Evolutionary conservation across 1,140 invertebrate species (phyloP).

Genomic region (Drosophila yakuba): DNA sequence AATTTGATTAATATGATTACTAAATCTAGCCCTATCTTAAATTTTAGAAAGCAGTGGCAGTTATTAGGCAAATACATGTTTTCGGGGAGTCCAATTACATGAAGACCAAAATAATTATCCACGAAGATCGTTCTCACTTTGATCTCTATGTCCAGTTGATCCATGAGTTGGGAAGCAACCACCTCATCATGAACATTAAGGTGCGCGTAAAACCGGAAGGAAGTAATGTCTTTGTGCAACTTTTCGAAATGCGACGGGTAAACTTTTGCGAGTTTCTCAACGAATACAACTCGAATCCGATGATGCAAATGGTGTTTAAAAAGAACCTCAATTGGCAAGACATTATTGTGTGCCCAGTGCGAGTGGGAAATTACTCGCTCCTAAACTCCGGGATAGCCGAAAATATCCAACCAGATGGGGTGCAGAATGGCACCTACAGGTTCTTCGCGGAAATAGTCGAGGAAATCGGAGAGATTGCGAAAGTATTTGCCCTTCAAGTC

Average conservation of each 20-base stretch:
- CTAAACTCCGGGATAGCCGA: constrained; percentile 10
- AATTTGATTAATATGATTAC: not conserved
- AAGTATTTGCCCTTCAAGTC: constrained; percentile 44
- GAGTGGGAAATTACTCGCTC: constrained; percentile 40
- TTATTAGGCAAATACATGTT: constrained; percentile 21
- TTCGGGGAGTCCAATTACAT: constrained; percentile 37
- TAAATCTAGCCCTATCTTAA: too few relatives aligned
- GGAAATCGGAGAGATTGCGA: constrained; percentile 42
- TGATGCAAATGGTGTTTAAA: constrained; percentile 36
- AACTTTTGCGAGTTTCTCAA: constrained; percentile 49
- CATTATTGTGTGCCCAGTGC: constrained; percentile 35
- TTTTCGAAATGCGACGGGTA: constrained; percentile 33
- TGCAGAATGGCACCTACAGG: constrained; percentile 56
- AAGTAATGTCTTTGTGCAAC: not conserved
- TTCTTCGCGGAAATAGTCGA: constrained; percentile 52
- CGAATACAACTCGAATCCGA: constrained; percentile 30
- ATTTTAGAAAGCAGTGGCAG: constrained; percentile 3
- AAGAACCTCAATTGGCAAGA: constrained; percentile 25
- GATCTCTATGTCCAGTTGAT: constrained; percentile 29
- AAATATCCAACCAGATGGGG: constrained; percentile 24
- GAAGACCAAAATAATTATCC: constrained; percentile 14
- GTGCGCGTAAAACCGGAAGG: constrained; percentile 20
- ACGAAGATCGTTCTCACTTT: constrained; percentile 33
- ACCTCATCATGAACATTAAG: constrained; percentile 45
- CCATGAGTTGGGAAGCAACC: constrained; percentile 41